Evolutionary conservation across 2,888 invertebrate species (phyloP), one percentile per base, ranked within the genome.

Genomic region (Agriopis marginaria): DNA sequence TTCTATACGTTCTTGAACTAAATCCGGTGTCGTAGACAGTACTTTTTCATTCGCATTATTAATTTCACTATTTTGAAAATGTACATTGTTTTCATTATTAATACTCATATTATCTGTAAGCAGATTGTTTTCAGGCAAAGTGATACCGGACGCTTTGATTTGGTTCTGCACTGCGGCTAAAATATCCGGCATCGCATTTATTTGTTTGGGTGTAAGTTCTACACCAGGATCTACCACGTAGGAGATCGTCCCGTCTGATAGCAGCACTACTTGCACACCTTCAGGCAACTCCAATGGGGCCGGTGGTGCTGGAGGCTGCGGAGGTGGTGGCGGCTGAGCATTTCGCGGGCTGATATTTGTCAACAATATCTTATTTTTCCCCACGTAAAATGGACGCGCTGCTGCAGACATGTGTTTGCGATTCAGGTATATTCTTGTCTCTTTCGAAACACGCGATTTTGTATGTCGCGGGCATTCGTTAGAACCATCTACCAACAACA

Each of bases 321-420:
- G 11, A 17, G 14, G 61, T 50, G 59, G 63, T 17, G 54, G 11
- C n/a, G 11, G 50, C 44, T 0, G 14, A 56, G 32, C n/a, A n/a
- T 73, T 71, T 7, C 4, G 40, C 9, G 51, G 60, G 40, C 82
- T 83, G 12, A 83, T 75, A 42, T 88, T 86, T n/a, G 89, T 91
- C n/a, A 93, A 72, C 66, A 93, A 81, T 73, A 93, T 89, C 85
- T 89, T 89, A 77, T 90, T 88, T 67, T 85, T 83, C 1, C 91
- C 93, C 14, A 93, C 79, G 74, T 72, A 87, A 82, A 91, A 85
- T 7, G 89, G 89, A 72, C 72, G 80, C 39, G 79, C 71, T 6
- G 76, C 40, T 3, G 53, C 74, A 14, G 77, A 63, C 63, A 81
- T 67, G 59, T 80, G 70, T 73, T 79, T 78, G 51, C 79, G 80